A percentile compares a stretch with the other conserved stretches of the same genome.
phyloP scores from a whole-genome alignment of 35 echinoderm and acorn worm species.

The Holothuria glaberrima region DNA sequence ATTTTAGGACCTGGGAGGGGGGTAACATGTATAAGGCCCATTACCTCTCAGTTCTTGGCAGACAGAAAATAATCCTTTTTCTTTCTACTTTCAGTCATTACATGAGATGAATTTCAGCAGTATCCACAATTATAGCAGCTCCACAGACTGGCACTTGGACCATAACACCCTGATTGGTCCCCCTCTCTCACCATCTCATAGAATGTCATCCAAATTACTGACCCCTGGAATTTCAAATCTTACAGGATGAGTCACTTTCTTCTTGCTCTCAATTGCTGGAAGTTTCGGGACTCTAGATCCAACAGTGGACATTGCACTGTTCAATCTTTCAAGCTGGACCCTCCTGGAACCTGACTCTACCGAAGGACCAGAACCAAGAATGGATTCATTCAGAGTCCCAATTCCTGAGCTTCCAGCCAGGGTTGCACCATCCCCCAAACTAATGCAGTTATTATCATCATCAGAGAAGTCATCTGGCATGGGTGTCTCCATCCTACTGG shows the following conservation, averaged over 20 bases:
- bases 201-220: conserved; percentile 53
- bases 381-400: conserved; percentile 53
- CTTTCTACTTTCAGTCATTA: too few relatives aligned
- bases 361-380: not conserved
- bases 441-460: conserved; percentile 62
- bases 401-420: conserved; percentile 34
- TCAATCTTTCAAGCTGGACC: not conserved
- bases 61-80: too few relatives aligned
- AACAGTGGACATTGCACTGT: not conserved
- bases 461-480: conserved; percentile 67
- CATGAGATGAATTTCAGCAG: too few relatives aligned
- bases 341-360: conserved; percentile 13
- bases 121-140: too few relatives aligned
- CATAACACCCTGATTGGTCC: not conserved
- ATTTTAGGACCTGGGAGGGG: too few relatives aligned
- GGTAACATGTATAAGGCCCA: too few relatives aligned
- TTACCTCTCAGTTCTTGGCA: too few relatives aligned
- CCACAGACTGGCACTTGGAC: too few relatives aligned
- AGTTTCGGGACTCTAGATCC: conserved; percentile 73
- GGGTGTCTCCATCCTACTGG: conserved; percentile 74
- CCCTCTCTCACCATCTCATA: conserved; percentile 1
- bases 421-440: conserved; percentile 1
- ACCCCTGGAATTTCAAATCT: conserved; percentile 63
- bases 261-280: conserved; percentile 67
- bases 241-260: conserved; percentile 57